phyloP scores from a whole-genome alignment of 2,113 vertebrate genomes.

The Monopterus albus region DNA sequence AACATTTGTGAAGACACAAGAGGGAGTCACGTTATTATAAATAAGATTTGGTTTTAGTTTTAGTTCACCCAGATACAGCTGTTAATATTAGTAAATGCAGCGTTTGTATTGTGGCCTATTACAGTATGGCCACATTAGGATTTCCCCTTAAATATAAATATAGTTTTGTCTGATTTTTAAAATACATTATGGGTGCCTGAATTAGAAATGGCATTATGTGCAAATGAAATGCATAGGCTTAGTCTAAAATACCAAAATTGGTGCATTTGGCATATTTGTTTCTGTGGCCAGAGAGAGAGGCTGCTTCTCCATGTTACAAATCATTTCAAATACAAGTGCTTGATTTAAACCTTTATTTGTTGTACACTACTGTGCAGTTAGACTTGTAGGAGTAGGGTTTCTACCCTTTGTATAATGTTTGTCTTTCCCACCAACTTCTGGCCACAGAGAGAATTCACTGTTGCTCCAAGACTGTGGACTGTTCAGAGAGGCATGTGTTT shows the following conservation, averaged over 20 bases:
- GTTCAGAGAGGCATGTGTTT: slow-evolving; percentile 34
- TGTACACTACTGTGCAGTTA: background rate
- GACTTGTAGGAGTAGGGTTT: too few relatives aligned
- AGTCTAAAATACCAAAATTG: background rate
- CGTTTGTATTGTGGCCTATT: too few relatives aligned
- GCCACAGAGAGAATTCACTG: slow-evolving; percentile 26
- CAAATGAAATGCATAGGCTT: background rate
- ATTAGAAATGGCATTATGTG: background rate
- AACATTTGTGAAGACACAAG: too few relatives aligned
- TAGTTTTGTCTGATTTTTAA: too few relatives aligned
- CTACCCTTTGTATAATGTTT: too few relatives aligned
- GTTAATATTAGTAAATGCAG: background rate
- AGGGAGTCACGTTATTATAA: too few relatives aligned
- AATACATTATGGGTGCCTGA: too few relatives aligned
- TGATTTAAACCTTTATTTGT: background rate
- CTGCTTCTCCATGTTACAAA: background rate
- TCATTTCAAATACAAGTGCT: background rate
- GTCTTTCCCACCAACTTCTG: too few relatives aligned
- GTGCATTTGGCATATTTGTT: background rate
- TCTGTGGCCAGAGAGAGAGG: too few relatives aligned
- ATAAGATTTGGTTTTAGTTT: slow-evolving; percentile 8
- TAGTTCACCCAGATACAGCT: slow-evolving; percentile 11
- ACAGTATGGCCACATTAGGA: too few relatives aligned
- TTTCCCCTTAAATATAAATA: too few relatives aligned
- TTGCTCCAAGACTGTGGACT: slow-evolving; percentile 23